Conservation (phyloP, 2,113 vertebrate genomes). For the Rhea pennata region DNA sequence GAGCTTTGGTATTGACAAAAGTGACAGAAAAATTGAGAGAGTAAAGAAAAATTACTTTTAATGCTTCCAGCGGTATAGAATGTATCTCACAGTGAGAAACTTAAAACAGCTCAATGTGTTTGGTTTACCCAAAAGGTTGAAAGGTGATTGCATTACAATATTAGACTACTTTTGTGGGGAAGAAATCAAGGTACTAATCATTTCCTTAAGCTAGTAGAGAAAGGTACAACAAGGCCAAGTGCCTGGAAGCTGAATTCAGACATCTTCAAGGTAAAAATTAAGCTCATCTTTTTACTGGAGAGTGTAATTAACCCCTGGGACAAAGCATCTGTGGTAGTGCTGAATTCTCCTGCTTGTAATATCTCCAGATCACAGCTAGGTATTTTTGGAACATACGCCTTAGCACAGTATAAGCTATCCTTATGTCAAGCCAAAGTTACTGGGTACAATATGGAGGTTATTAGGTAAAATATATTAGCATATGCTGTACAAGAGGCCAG, state of each 20-base stretch:
- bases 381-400: neutral
- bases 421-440: neutral
- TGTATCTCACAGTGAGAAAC: neutral
- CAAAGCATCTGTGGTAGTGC: neutral
- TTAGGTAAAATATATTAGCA: neutral
- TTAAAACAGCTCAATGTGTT: neutral
- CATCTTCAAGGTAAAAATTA: neutral
- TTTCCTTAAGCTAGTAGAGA: neutral
- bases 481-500: neutral
- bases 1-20: neutral
- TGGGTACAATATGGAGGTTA: neutral
- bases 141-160: neutral
- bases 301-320: neutral
- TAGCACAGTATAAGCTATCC: neutral
- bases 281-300: accelerated
- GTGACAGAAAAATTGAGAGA: accelerated
- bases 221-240: neutral
- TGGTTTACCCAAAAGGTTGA: neutral
- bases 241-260: neutral
- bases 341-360: neutral
- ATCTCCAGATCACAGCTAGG: neutral
- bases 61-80: neutral
- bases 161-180: neutral
- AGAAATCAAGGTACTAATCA: neutral
- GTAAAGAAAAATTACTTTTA: neutral